Evolutionary conservation across 2,888 invertebrate species (phyloP), one percentile per base, ranked within the genome.

Genomic region (Phragmatobia fuliginosa): DNA sequence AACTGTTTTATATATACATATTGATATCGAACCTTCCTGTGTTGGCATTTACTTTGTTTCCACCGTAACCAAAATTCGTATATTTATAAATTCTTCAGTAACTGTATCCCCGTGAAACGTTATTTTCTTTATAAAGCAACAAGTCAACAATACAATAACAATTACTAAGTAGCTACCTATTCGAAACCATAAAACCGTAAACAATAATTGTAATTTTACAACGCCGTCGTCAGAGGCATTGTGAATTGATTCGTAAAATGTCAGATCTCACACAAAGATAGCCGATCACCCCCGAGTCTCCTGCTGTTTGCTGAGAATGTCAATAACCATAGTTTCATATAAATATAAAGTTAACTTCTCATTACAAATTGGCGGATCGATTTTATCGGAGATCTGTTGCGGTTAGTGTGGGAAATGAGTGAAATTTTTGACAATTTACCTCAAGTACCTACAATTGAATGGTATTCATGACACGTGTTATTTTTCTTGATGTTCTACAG

Each of bases 191-290:
- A 81, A 84, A 69, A 61, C 80, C 85, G 82, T 88, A 85, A 88
- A 88, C 88, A 89, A 88, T 87, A 75, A 82, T 83, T 74, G 84
- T 82, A 81, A 85, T 84, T 86, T 85, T 83, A 84, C 83, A 83
- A 80, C 75, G 72, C 71, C 72, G 72, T 74, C 68, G 73, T 77
- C 74, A 77, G 67, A 74, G 74, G 66, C 72, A 78, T 83, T 79
- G 83, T 83, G 84, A 78, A 89, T 88, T 87, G 87, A 87, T 85
- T 89, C 85, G 85, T 87, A 87, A 90, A 89, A 86, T 85, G 73
- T 70, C 79, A 88, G 94, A 94, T 94, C 92, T 94, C 94, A 91
- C 94, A 94, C 90, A 90, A 81, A 89, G 94, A 94, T 94, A 94
- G 65, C 32, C 66, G 78, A 72, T 85, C 90, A 78, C 91, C 92